These are phyloP conservation scores for Ahaetulla prasina DNA, from an alignment of 2,113 vertebrate species.

Conservation along the genomic window DNA sequence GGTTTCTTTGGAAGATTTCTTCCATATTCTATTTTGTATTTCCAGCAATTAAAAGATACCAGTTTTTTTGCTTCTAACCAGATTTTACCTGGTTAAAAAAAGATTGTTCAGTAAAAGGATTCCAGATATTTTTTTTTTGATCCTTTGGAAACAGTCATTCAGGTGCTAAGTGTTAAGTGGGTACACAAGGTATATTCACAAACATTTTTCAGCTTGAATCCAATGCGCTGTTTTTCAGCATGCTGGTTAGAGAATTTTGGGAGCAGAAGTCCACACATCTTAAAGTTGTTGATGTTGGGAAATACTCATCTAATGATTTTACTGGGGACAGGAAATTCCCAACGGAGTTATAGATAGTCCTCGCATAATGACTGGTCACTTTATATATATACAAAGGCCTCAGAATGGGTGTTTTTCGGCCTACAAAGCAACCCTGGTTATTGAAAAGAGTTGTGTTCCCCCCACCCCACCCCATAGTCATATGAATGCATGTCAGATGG, in stretches of 20 bases:
- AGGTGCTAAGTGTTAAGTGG: not conserved
- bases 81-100: not conserved
- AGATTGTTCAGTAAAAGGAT: not conserved
- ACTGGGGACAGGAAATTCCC: not conserved
- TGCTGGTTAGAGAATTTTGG: not conserved
- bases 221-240: not conserved
- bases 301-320: not conserved
- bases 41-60: not conserved
- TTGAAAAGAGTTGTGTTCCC: not conserved
- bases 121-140: slow-evolving; percentile 6
- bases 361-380: not conserved
- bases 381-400: not conserved
- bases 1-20: no score
- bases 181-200: not conserved
- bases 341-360: not conserved
- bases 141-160: not conserved
- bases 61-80: not conserved
- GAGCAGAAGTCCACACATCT: not conserved
- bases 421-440: not conserved
- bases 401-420: not conserved
- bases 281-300: not conserved
- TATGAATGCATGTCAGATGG: not conserved
- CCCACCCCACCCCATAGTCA: no score
- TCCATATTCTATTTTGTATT: not conserved
- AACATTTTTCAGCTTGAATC: not conserved